phyloP scores from a whole-genome alignment of 2,113 vertebrate species.

The Pangasianodon gigas region DNA sequence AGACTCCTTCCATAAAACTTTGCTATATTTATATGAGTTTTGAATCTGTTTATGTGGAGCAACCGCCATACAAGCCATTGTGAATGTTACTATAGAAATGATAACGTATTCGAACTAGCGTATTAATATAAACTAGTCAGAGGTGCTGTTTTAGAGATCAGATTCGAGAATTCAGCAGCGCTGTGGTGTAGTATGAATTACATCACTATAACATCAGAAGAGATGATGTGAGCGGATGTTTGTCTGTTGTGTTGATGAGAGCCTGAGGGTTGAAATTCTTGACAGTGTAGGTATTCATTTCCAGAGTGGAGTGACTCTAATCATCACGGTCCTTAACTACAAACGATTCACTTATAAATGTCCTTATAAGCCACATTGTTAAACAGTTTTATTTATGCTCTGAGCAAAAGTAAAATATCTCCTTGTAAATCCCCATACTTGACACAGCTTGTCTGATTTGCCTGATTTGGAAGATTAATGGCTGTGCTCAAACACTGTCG shows the following conservation, averaged over 20 bases:
- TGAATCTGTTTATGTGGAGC: neutral
- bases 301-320: neutral
- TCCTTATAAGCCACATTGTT: neutral
- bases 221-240: neutral
- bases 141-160: neutral
- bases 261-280: neutral
- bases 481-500: neutral
- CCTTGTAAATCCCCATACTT: neutral
- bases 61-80: neutral
- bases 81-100: neutral
- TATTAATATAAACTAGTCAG: too few species aligned
- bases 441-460: constrained; percentile 12
- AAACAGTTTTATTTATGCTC: neutral
- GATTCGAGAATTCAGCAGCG: neutral
- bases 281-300: neutral
- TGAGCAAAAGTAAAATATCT: constrained; percentile 6
- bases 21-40: neutral
- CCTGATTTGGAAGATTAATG: constrained; percentile 29
- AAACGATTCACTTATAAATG: neutral
- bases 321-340: neutral
- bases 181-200: neutral
- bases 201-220: neutral
- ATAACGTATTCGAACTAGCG: neutral
- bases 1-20: neutral
- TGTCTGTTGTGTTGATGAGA: neutral